phyloP scores from a whole-genome alignment of 2,888 invertebrate species.

The Machimus atricapillus region DNA sequence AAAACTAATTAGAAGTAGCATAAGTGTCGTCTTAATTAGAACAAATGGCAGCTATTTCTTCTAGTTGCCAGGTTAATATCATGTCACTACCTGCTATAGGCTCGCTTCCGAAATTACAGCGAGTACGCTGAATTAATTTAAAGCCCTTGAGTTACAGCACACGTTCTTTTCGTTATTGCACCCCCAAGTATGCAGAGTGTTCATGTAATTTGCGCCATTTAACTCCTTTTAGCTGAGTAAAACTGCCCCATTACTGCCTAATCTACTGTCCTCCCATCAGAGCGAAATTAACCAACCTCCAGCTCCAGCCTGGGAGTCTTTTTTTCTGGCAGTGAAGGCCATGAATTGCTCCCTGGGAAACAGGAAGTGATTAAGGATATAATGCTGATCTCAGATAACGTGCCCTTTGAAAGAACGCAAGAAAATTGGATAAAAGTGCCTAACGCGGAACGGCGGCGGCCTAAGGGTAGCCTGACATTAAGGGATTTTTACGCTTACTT shows the following conservation, averaged over 20 bases:
- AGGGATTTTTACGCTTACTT: background rate
- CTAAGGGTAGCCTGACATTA: background rate
- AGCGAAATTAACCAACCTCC: background rate
- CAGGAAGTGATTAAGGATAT: background rate
- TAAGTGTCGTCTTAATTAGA: conserved; percentile 16
- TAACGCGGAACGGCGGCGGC: background rate
- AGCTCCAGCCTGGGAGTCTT: background rate
- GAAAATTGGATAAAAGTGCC: background rate
- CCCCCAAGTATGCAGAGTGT: background rate
- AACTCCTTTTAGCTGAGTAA: background rate
- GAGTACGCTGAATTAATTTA: background rate
- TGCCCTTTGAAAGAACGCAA: background rate
- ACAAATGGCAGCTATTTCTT: background rate
- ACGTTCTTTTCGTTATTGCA: background rate
- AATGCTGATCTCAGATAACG: conserved; percentile 1
- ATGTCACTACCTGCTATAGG: background rate
- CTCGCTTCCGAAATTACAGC: background rate
- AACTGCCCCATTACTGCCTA: background rate
- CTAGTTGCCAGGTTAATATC: background rate
- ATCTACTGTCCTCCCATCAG: background rate
- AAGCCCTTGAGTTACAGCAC: background rate
- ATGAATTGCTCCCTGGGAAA: background rate
- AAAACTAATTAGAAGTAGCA: background rate
- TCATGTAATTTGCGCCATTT: background rate
- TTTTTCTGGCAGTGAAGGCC: background rate